These are phyloP conservation scores for Phycodurus eques DNA, from an alignment of 2,113 vertebrate species.

Conservation along the genomic window DNA sequence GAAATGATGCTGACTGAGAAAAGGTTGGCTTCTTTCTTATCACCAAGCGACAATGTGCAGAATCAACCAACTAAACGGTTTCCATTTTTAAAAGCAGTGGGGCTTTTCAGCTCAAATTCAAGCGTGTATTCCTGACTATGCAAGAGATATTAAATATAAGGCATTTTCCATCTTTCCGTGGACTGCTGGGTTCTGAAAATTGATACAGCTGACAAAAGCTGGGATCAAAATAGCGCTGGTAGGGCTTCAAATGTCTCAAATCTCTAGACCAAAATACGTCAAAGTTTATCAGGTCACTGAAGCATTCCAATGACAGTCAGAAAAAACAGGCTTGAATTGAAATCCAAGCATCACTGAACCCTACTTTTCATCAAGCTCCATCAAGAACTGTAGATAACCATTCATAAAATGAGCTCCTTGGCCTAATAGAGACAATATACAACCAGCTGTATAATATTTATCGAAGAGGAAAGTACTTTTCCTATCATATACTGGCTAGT, in stretches of 20 bases:
- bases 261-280: conserved; percentile 45
- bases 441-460: background rate
- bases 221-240: conserved; percentile 13
- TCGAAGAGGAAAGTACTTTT: background rate
- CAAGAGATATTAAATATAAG: conserved; percentile 50
- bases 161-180: conserved; percentile 47
- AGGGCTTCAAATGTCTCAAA: conserved; percentile 39
- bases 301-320: conserved; percentile 51
- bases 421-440: conserved; percentile 1
- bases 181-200: conserved; percentile 46
- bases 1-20: conserved; percentile 47
- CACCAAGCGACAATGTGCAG: conserved; percentile 36
- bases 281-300: conserved; percentile 43
- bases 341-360: conserved; percentile 40
- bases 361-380: background rate
- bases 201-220: conserved; percentile 56
- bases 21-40: conserved; percentile 42
- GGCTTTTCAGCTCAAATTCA: conserved; percentile 30
- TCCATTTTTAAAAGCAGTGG: conserved; percentile 18
- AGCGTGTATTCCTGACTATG: conserved; percentile 45
- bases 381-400: conserved; percentile 6
- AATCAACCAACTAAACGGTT: conserved; percentile 44
- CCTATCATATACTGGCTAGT: background rate
- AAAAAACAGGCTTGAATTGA: conserved; percentile 29
- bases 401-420: conserved; percentile 18